Evolutionary conservation across 2,888 invertebrate genomes (phyloP), one percentile per base, ranked within the genome.

Genomic region (Plagiodera versicolora): DNA sequence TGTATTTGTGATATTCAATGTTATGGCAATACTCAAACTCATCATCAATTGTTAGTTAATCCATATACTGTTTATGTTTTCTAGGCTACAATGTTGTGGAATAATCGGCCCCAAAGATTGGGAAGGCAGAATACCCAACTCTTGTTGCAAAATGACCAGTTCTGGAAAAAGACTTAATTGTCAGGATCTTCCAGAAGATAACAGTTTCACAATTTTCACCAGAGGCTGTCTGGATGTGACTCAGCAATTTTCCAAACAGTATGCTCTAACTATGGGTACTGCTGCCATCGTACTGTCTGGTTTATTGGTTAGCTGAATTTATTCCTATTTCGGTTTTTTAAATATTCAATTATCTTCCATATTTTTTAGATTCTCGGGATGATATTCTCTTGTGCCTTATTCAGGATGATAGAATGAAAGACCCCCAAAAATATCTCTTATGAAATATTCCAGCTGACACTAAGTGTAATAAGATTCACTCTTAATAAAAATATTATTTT

Each of bases 201-300:
- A 85, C 45, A 87, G 84, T 1, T 83, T 85, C 28, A 89, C 87
- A 10, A 85, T 88, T 70, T 87, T 90, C 78, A 84, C 85, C 65
- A 85, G 86, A 61, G 94, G 94, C n/a, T 95, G 95, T 76, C 83
- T 89, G 57, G 83, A 84, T 66, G 87, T 86, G 59, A 88, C 91
- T 18, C 86, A 86, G 51, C 83, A 86, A 57, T 90, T 88, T 74
- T 85, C 94, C 67, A 84, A 89, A 68, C 86, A 87, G 68, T 90
- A 94, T 77, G 93, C 94, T 1, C 84, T 89, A 0, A 85, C 92
- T 63, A 87, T 95, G 62, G 94, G 94, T 18, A 89, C 88, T 11
- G 88, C 90, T 18, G 94, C 93, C 6, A 87, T 95, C 60, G 86
- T 89, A 19, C 90, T 94, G 30, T 92, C 95, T n/a, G 83, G 89